Base-by-base conservation (phyloP, 64 coral and sea anemone genomes). In the Exaiptasia diaphana region DNA sequence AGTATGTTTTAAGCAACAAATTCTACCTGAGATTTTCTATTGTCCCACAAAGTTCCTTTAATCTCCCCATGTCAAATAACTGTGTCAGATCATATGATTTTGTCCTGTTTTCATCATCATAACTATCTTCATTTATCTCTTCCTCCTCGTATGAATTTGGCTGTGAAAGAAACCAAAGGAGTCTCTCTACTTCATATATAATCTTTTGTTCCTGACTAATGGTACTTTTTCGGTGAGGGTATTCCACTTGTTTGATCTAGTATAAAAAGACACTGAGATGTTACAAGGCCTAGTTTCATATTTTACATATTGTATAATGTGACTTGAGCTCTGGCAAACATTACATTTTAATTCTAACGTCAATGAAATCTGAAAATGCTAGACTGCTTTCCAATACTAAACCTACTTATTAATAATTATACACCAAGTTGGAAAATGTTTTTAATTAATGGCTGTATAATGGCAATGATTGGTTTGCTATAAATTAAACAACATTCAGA, bases 171-270 rank as follows among this genome's bases (percentile, higher is more conserved):
- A 85, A 24, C 91, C 91, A 95, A 37, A 95, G 63, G 1, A 79
- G 25, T 12, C 86, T 68, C 36, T 95, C 91, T 17, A 95, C 64
- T 40, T 95, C 91, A 53, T 74, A 77, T 40, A 95, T 35, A 13
- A 95, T 95, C 59, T 95, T 50, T 45, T 90, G 50, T 37, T 95
- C 86, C 39, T 85, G 41, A 55, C 86, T 85, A 39, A 83, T 49
- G 39, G 68, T 89, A 33, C 80, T 28, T 25, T 79, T 83, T 70
- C 80, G 71, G 75, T 79, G 90, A 11, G 91, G 91, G 49, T 73
- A 70, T 1, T 95, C 73, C 25, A 63, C 91, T 39, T 74, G 50
- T 64, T 78, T 78, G 74, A 89, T 72, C 91, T 95, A 44, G 37
- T 0, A 58, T 18, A 5, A 14, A 63, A 53, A 24, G 11, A 58